Evolutionary conservation across 2,888 invertebrate species (phyloP).

Genomic region (Romanomermis culicivorax): DNA sequence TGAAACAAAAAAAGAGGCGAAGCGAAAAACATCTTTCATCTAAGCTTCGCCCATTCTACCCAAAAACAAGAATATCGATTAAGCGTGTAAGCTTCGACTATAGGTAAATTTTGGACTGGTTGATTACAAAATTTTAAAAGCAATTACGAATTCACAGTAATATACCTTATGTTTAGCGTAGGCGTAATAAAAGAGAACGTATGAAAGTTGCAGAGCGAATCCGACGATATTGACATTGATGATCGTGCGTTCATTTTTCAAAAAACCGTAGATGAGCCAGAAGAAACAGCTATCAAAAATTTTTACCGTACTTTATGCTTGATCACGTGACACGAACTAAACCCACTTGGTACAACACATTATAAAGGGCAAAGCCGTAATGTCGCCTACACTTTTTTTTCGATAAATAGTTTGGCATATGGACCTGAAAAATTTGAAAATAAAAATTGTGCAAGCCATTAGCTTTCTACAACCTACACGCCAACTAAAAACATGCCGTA

Average conservation of each 20-base stretch:
- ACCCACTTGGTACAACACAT: constrained; percentile 49
- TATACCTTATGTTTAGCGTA: constrained; percentile 49
- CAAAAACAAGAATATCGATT: too few species aligned
- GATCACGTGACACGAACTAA: constrained; percentile 8
- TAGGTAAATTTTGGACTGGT: too few species aligned
- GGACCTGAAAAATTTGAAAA: constrained; percentile 38
- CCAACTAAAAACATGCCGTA: constrained; percentile 64
- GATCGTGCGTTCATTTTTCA: constrained; percentile 48
- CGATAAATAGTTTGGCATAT: constrained; percentile 52
- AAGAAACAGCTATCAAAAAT: constrained; percentile 45
- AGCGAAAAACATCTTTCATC: too few species aligned
- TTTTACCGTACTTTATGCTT: constrained; percentile 5
- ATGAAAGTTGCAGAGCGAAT: constrained; percentile 45
- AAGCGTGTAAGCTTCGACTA: too few species aligned
- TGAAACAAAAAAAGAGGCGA: too few species aligned
- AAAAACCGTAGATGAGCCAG: constrained; percentile 57
- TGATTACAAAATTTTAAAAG: too few species aligned
- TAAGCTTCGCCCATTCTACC: too few species aligned
- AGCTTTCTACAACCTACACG: constrained; percentile 42
- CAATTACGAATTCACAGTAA: constrained; percentile 2
- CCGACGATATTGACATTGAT: constrained; percentile 55
- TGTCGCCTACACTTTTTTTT: constrained; percentile 52
- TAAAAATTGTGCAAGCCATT: neutral
- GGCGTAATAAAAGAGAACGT: constrained; percentile 47
- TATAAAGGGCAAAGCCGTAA: constrained; percentile 53